phyloP scores from a whole-genome alignment of 2,797 vertebrate genomes.

The Gymnopithys bicolor region DNA sequence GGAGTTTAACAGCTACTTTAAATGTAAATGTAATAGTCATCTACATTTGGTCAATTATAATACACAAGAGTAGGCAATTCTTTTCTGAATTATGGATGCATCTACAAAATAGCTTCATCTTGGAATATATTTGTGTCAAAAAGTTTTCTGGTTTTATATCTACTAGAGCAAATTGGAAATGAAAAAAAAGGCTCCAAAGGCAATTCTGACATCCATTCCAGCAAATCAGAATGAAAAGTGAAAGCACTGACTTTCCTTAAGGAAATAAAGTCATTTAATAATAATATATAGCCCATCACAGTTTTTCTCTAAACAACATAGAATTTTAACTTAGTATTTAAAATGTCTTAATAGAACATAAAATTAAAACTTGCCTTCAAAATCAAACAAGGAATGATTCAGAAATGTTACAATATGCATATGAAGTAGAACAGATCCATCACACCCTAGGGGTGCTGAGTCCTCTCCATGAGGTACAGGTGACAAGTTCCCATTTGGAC shows the following conservation, averaged over 20 bases:
- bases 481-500: not conserved
- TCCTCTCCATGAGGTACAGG: not conserved
- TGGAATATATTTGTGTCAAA: not conserved
- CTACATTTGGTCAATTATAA: not conserved
- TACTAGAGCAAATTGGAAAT: not conserved
- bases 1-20: not conserved
- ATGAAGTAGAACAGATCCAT: not conserved
- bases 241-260: not conserved
- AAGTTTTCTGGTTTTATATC: not conserved
- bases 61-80: not conserved
- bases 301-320: not conserved
- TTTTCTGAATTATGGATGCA: not conserved
- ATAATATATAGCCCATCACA: fast-evolving
- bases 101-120: not conserved
- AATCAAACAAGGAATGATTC: not conserved
- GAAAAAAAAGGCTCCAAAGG: not conserved
- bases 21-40: not conserved
- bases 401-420: not conserved
- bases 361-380: not conserved
- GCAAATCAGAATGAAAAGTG: not conserved
- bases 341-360: not conserved
- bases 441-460: fast-evolving
- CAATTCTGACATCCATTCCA: not conserved
- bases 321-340: not conserved
- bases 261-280: not conserved